Evolutionary conservation across 2,113 vertebrate genomes (phyloP), one percentile per base, ranked within the genome.

Genomic region (Larimichthys crocea): DNA sequence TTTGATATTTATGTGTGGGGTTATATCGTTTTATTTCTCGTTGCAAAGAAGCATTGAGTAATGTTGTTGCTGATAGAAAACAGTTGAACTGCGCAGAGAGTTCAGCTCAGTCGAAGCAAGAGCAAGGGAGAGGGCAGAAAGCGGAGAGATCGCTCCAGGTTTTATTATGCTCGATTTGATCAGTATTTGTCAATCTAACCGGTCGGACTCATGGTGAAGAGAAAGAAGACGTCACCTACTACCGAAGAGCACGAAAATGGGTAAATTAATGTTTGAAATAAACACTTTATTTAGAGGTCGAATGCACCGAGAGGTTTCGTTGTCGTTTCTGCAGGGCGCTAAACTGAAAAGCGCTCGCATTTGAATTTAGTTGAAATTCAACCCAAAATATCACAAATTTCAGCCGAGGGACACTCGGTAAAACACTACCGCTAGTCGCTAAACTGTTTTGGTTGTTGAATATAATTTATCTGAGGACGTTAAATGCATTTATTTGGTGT

Each of bases 171-270:
- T 93, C 82, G 68, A 89, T 86, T 86, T 87, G 92, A 89, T 89
- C 92, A 69, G 35, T 65, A 74, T 90, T 90, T 94, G 92, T 76
- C 91, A 90, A 86, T 90, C 72, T 89, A 92, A 85, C 90, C 82
- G 91, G 82, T 89, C 94, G 95, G 95, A 94, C 89, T 95, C 95
- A 96, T 96, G 97, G 97, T 97, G 96, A 97, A 96, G 94, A 96
- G 95, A 91, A 96, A 91, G 96, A 96, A 93, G 95, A 95, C 90
- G 86, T 92, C 94, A 79, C 84, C 91, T 16, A 95, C 94, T 83
- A 90, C 90, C 76, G 93, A 93, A 91, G 95, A 96, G 81, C 94
- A 91, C 75, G 94, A 92, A 80, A 92, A 96, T 92, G 95, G 96
- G 95, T 96, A 95, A 94, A 92, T 83, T 85, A 79, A 19, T 63